These are phyloP conservation scores for Syngnathus typhle DNA, from an alignment of 2,113 vertebrate species.

Conservation along the genomic window DNA sequence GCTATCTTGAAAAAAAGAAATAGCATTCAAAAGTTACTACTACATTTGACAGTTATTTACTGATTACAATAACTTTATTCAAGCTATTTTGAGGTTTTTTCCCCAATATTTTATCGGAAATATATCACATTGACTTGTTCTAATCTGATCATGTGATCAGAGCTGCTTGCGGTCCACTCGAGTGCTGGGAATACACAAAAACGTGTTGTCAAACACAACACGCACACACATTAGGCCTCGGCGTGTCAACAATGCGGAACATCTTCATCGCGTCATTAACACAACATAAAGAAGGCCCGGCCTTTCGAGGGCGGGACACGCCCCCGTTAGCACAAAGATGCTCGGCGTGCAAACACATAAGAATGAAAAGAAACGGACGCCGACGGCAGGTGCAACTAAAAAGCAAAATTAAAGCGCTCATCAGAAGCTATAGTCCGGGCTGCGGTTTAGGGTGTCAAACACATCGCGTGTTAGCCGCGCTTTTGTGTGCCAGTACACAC, in stretches of 20 bases:
- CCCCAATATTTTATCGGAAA: too few species aligned
- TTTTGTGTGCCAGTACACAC: background rate
- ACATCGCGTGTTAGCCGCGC: background rate
- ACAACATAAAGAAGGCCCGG: background rate
- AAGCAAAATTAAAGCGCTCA: slow-evolving; percentile 2
- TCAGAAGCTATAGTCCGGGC: background rate
- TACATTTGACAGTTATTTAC: too few species aligned
- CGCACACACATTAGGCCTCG: background rate
- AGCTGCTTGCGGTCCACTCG: too few species aligned
- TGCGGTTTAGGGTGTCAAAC: slow-evolving; percentile 2
- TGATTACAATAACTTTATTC: too few species aligned
- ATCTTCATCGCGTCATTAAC: slow-evolving; percentile 7
- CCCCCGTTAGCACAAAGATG: background rate
- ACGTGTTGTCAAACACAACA: background rate
- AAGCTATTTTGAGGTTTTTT: too few species aligned
- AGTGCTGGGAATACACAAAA: too few species aligned
- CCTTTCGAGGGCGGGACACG: background rate
- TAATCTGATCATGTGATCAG: too few species aligned
- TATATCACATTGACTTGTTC: too few species aligned
- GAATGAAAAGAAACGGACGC: background rate
- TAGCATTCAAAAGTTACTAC: too few species aligned
- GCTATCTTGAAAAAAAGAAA: too few species aligned
- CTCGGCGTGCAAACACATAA: background rate
- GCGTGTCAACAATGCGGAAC: background rate
- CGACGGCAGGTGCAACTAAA: background rate